Conservation (phyloP, 2,888 invertebrate genomes). For the Blastobasis adustella region DNA sequence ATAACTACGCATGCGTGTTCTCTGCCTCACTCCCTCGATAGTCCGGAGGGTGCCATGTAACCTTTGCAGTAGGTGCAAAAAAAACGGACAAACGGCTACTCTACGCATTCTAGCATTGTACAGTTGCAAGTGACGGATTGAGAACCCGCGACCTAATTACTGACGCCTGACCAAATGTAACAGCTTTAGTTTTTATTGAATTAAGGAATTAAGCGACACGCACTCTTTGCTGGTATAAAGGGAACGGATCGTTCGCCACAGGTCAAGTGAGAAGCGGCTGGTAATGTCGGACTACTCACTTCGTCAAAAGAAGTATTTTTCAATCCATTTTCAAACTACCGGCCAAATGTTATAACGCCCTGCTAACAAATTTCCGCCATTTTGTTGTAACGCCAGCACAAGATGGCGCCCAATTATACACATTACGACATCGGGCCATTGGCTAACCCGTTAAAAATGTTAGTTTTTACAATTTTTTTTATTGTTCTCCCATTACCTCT, state of each 20-base stretch:
- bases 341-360: slow-evolving; percentile 30
- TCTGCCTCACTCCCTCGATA: too few relatives aligned
- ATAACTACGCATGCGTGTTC: too few relatives aligned
- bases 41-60: too few relatives aligned
- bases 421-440: slow-evolving; percentile 51
- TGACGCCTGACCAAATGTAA: slow-evolving; percentile 65
- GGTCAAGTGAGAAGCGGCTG: slow-evolving; percentile 73
- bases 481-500: too few relatives aligned
- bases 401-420: slow-evolving; percentile 60
- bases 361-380: slow-evolving; percentile 31
- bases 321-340: slow-evolving; percentile 13
- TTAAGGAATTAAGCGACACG: slow-evolving; percentile 72
- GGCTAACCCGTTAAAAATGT: slow-evolving; percentile 64
- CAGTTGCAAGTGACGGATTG: slow-evolving; percentile 42
- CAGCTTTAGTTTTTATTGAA: slow-evolving; percentile 72
- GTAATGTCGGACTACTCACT: slow-evolving; percentile 71
- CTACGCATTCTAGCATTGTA: not conserved
- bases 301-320: slow-evolving; percentile 42
- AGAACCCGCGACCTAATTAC: slow-evolving; percentile 46
- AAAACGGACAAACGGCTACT: not conserved
- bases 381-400: slow-evolving; percentile 39
- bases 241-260: slow-evolving; percentile 22
- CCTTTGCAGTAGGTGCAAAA: too few relatives aligned
- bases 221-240: slow-evolving; percentile 62
- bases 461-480: slow-evolving; percentile 22